Conservation (phyloP, 1,140 invertebrate genomes). For the Diachasma alloeum region DNA sequence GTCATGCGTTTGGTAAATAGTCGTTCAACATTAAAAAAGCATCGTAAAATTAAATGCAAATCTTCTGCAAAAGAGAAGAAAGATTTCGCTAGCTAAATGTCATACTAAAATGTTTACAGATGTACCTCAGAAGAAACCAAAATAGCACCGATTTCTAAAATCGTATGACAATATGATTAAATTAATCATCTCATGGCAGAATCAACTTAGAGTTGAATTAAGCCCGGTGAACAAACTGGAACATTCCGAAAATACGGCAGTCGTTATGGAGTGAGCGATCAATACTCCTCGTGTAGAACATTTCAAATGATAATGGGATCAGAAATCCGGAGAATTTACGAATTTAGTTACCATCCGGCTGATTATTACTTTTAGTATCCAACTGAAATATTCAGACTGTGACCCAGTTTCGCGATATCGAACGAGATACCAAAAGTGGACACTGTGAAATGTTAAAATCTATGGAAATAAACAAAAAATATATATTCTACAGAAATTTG, state of each 20-base stretch:
- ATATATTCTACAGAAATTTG: too few relatives aligned
- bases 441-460: background rate
- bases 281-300: background rate
- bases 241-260: background rate
- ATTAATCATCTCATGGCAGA: background rate
- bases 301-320: background rate
- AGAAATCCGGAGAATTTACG: background rate
- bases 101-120: too few relatives aligned
- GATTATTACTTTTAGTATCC: background rate
- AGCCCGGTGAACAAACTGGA: background rate
- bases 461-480: background rate
- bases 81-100: too few relatives aligned
- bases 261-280: background rate
- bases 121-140: too few relatives aligned
- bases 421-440: background rate
- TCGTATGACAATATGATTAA: background rate
- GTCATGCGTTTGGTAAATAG: too few relatives aligned
- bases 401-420: background rate
- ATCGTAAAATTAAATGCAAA: too few relatives aligned
- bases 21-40: too few relatives aligned
- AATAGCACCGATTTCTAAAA: background rate
- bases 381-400: background rate
- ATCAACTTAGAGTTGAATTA: background rate
- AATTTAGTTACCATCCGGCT: background rate
- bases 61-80: too few relatives aligned